A percentile compares a stretch with the other conserved stretches of the same genome.
Evolutionary conservation across 2,113 vertebrate genomes (phyloP).

Genomic region (Raphicerus campestris): DNA sequence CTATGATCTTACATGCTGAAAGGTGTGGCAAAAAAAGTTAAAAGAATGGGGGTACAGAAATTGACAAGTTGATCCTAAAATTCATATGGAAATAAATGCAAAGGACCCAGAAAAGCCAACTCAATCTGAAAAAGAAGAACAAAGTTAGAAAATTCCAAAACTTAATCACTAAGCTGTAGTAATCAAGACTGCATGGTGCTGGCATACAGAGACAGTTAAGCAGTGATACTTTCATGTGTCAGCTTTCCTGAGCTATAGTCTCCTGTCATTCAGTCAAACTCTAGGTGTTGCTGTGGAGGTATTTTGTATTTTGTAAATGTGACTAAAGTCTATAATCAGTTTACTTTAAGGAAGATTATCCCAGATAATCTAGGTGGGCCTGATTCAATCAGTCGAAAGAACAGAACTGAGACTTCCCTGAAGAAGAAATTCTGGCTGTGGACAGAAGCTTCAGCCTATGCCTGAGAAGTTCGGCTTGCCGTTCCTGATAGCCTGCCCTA

Average conservation of each 20-base stretch:
- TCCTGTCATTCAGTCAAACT: background rate
- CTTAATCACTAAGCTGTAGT: background rate
- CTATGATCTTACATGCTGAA: background rate
- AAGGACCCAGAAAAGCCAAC: background rate
- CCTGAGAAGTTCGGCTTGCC: background rate
- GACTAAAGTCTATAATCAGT: background rate
- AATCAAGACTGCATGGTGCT: background rate
- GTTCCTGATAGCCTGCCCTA: background rate
- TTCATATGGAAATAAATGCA: background rate
- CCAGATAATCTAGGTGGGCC: background rate
- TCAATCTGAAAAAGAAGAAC: background rate
- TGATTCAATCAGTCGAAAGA: background rate
- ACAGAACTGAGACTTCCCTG: background rate
- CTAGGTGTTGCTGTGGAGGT: background rate
- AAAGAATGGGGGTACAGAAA: background rate
- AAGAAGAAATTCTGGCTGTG: background rate
- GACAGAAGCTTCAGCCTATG: background rate
- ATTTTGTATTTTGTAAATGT: constrained; percentile 24
- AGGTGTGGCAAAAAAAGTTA: background rate
- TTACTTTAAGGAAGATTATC: constrained; percentile 29
- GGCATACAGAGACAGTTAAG: background rate
- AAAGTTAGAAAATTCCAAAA: background rate
- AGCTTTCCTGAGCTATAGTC: background rate
- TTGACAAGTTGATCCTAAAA: background rate
- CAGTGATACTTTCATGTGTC: background rate